Evolutionary conservation across 2,113 vertebrate genomes (phyloP).

Genomic region (Zosterops pallidus): DNA sequence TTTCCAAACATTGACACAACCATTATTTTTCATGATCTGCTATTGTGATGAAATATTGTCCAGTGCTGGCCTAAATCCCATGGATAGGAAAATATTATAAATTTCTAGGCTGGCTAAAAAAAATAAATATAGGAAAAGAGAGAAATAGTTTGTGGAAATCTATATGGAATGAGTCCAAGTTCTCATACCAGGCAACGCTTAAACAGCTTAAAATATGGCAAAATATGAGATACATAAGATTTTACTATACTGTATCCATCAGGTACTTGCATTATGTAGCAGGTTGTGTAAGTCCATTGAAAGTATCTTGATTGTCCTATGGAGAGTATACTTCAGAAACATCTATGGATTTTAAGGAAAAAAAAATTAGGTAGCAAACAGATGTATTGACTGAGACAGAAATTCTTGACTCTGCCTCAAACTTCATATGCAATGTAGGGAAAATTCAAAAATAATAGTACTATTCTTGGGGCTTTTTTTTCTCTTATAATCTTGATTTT

Average conservation of each 20-base stretch:
- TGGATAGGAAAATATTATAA: conserved; percentile 24
- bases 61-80: background rate
- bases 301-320: background rate
- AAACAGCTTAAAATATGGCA: background rate
- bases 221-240: background rate
- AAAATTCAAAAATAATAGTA: background rate
- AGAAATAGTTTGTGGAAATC: background rate
- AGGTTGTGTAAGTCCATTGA: background rate
- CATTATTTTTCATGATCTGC: conserved; percentile 26
- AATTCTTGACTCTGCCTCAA: background rate
- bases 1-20: conserved; percentile 57
- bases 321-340: background rate
- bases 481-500: background rate
- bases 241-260: background rate
- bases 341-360: background rate
- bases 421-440: background rate
- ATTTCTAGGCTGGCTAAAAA: conserved; percentile 14
- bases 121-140: conserved; percentile 24
- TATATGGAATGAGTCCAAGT: background rate
- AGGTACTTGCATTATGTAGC: background rate
- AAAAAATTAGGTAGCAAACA: background rate
- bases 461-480: background rate
- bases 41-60: conserved; percentile 36
- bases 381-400: background rate
- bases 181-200: background rate